Base-by-base conservation (phyloP, 1,140 invertebrate genomes). In the Nasonia vitripennis region DNA sequence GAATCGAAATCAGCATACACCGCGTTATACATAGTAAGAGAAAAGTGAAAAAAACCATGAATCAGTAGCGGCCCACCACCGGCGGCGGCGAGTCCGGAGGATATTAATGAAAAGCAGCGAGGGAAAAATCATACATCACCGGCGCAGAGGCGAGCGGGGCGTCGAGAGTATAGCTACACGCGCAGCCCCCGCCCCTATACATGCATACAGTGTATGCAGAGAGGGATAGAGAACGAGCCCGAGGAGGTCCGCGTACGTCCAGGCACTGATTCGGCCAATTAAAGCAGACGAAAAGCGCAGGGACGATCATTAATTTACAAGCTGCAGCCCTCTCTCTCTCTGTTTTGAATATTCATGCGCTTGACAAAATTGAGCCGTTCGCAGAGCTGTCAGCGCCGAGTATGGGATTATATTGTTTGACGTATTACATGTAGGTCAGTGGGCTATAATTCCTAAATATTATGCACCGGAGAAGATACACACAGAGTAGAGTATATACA, bases 201-300 rank as follows among this genome's bases (percentile, higher is more conserved):
- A 37, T 37, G 5, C 5, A 37, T 37, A 6, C 34, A 37, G 34
- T 11, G 41, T 5, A 41, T 51, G 48, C 48, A 14, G 1, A 51
- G 7, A 34, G 74, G 41, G 41, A 77, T 27, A 27, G 17, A 14
- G 17, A 27, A 17, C 5, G 27, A 77, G 71, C 74, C 78, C 67
- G 79, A 85, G 85, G 81, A 87, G 78, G 87, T 86, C 87, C 85
- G 82, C 88, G 1, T 91, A 90, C 91, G 90, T 91, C 89, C 91
- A 91, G 91, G 92, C 48, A 14, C 2, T 92, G 92, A 91, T 89
- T 87, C 89, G 89, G 90, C 90, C 92, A 93, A 92, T 93, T 93
- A 93, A 92, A 92, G 34, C 5, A 37, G 34, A 92, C 92, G 89
- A 92, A 92, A 92, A 89, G 92, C 91, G 9, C 41, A 9, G 41